phyloP scores from a whole-genome alignment of 2,888 invertebrate genomes.

The Celastrina argiolus region DNA sequence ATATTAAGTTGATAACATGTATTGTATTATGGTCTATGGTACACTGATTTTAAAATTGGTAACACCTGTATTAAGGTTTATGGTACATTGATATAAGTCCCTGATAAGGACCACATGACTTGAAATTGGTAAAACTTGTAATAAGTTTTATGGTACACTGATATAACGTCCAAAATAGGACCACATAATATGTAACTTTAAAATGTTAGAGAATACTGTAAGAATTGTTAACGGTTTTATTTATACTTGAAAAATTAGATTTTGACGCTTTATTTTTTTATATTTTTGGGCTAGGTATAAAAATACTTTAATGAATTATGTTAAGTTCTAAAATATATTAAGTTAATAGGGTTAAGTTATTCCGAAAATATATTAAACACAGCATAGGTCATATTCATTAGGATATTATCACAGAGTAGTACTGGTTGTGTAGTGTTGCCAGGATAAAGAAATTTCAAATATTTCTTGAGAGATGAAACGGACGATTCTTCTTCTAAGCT shows the following conservation, averaged over 20 bases:
- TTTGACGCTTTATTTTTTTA: too few relatives aligned
- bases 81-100: too few relatives aligned
- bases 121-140: too few relatives aligned
- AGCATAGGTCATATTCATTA: conserved; percentile 44
- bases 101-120: too few relatives aligned
- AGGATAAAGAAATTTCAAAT: conserved; percentile 34
- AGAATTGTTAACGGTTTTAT: too few relatives aligned
- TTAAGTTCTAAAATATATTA: conserved; percentile 8
- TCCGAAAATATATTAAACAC: conserved; percentile 39
- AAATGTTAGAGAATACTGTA: neutral
- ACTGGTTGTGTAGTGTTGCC: conserved; percentile 38
- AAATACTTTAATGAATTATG: neutral
- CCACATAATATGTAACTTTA: neutral
- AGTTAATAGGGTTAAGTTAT: conserved; percentile 26
- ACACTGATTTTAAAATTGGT: too few relatives aligned
- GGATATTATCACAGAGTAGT: conserved; percentile 39
- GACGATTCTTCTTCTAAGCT: conserved; percentile 30
- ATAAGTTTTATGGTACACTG: too few relatives aligned
- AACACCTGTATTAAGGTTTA: too few relatives aligned
- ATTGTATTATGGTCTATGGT: too few relatives aligned
- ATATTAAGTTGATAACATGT: too few relatives aligned
- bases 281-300: neutral
- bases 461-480: conserved; percentile 41
- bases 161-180: too few relatives aligned
- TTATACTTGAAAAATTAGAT: too few relatives aligned